Percentiles rank a stretch among this genome's conserved stretches.
Conservation (phyloP, 1,140 invertebrate genomes). For the Orius laevigatus region DNA sequence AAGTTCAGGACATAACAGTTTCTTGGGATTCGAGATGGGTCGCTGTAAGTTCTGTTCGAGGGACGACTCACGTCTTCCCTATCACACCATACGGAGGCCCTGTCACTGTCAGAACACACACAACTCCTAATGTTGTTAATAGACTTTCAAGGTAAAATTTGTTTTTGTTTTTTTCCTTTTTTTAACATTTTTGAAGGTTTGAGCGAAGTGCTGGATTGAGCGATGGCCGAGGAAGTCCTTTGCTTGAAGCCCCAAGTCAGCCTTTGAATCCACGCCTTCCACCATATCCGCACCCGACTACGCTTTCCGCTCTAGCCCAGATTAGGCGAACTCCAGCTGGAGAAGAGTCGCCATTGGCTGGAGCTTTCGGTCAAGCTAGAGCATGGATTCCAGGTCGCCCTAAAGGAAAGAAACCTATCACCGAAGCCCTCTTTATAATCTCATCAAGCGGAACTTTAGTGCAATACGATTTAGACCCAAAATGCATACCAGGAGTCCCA, state of each 20-base stretch:
- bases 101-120: constrained; percentile 81
- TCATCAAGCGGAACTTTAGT: constrained; percentile 72
- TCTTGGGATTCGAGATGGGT: constrained; percentile 90
- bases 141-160: constrained; percentile 45
- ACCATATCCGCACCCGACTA: constrained; percentile 70
- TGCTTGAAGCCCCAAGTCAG: constrained; percentile 37
- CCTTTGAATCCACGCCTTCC: constrained; percentile 77
- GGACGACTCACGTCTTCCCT: constrained; percentile 94
- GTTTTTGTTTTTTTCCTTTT: background rate
- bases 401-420: background rate
- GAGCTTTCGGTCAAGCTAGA: constrained; percentile 56
- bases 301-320: constrained; percentile 65
- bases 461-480: constrained; percentile 80
- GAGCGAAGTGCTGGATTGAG: constrained; percentile 86
- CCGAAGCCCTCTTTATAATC: constrained; percentile 80
- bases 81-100: constrained; percentile 92
- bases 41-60: constrained; percentile 81
- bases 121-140: constrained; percentile 84
- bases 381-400: constrained; percentile 43
- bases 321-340: constrained; percentile 33
- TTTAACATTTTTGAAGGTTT: constrained; percentile 41
- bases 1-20: constrained; percentile 74
- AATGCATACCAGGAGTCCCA: constrained; percentile 43
- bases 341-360: constrained; percentile 33
- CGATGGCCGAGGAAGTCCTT: constrained; percentile 58